Percentiles rank a stretch among this genome's conserved stretches.
These are phyloP conservation scores for Tethea ocularis DNA, from an alignment of 2,888 invertebrate genomes.

Conservation along the genomic window DNA sequence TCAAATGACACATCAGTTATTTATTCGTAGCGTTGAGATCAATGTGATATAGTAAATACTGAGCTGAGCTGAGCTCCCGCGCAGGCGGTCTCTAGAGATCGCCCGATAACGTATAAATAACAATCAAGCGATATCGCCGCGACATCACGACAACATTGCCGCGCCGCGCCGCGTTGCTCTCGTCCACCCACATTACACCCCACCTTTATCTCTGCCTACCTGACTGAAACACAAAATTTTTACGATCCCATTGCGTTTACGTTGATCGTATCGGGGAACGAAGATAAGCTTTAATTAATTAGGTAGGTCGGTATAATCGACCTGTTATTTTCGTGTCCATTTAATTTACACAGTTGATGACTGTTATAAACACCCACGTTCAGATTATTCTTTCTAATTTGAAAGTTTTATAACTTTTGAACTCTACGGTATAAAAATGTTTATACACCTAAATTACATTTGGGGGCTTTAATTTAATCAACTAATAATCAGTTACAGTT, in stretches of 20 bases:
- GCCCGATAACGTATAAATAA: slow-evolving; percentile 69
- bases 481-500: neutral
- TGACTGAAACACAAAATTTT: slow-evolving; percentile 55
- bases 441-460: too few relatives aligned
- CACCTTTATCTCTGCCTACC: slow-evolving; percentile 50
- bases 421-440: neutral
- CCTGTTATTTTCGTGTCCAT: slow-evolving; percentile 64
- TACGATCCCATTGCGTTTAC: slow-evolving; percentile 62
- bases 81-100: slow-evolving; percentile 57
- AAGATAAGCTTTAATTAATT: slow-evolving; percentile 70
- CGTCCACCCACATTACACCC: slow-evolving; percentile 31
- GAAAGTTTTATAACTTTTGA: slow-evolving; percentile 43
- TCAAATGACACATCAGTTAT: slow-evolving; percentile 44
- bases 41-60: slow-evolving; percentile 46
- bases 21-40: slow-evolving; percentile 55
- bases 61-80: slow-evolving; percentile 45
- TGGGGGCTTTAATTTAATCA: neutral
- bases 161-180: slow-evolving; percentile 30
- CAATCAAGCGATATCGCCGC: slow-evolving; percentile 66
- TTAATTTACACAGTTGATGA: slow-evolving; percentile 66
- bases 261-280: slow-evolving; percentile 53
- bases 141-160: slow-evolving; percentile 53
- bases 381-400: slow-evolving; percentile 57
- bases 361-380: slow-evolving; percentile 66
- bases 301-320: slow-evolving; percentile 62